A percentile compares a stretch with the other conserved stretches of the same genome.
Evolutionary conservation across 2,113 vertebrate genomes (phyloP).

Genomic region (Taurulus bubalis): DNA sequence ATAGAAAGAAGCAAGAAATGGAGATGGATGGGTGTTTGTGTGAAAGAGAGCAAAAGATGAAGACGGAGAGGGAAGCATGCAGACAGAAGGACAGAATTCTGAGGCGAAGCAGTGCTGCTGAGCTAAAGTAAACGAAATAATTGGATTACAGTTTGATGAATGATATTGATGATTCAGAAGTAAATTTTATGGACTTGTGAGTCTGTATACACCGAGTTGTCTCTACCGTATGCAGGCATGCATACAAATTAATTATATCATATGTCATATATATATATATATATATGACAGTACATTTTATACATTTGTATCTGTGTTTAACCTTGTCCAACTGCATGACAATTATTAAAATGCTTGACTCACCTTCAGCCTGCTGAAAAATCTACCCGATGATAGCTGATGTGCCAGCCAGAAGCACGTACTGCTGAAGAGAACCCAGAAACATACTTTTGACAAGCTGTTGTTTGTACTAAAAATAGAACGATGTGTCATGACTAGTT

Average conservation of each 20-base stretch:
- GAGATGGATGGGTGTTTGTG: background rate
- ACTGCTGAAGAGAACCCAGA: conserved; percentile 34
- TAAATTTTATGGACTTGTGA: background rate
- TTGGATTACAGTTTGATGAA: background rate
- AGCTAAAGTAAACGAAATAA: background rate
- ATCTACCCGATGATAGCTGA: conserved; percentile 33
- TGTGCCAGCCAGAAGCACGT: conserved; percentile 32
- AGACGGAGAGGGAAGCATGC: background rate
- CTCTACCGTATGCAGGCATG: background rate
- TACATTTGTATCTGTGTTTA: background rate
- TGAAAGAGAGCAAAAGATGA: background rate
- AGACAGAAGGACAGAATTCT: background rate
- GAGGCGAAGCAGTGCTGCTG: background rate
- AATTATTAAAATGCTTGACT: conserved; percentile 48
- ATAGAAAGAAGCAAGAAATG: background rate
- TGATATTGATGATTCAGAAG: background rate
- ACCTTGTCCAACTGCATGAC: conserved; percentile 32
- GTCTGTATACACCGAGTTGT: background rate
- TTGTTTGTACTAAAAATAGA: conserved; percentile 54
- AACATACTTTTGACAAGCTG: conserved; percentile 37
- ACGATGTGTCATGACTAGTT: conserved; percentile 19
- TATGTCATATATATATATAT: background rate
- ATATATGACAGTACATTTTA: background rate
- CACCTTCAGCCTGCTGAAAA: conserved; percentile 48
- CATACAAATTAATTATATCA: background rate